Evolutionary conservation across 2,113 vertebrate species (phyloP).

Genomic region (Gasterosteus aculeatus): DNA sequence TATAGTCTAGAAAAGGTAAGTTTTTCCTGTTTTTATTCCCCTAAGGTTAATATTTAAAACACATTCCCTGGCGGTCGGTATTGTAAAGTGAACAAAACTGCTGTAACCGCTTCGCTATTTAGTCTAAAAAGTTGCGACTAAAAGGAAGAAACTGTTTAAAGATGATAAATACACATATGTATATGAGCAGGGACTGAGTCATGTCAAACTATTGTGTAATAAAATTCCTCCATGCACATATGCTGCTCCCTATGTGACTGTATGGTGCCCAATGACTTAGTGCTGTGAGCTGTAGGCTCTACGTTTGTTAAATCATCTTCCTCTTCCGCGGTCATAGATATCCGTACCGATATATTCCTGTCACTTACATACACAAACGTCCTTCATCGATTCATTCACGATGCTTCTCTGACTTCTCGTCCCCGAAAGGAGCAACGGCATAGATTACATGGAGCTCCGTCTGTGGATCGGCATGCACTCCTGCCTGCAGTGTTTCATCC

Average conservation of each 20-base stretch:
- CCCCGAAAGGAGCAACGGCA: slow-evolving; percentile 82
- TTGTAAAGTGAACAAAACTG: background rate
- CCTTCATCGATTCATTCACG: background rate
- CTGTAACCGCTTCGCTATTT: background rate
- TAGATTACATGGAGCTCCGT: slow-evolving; percentile 98
- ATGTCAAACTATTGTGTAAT: background rate
- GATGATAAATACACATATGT: background rate
- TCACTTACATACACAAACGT: background rate
- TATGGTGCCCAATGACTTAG: background rate
- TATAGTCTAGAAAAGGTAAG: background rate
- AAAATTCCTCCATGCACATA: background rate
- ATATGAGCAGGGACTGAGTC: background rate
- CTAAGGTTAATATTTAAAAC: background rate
- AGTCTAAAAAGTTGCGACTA: background rate
- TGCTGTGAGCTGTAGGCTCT: background rate
- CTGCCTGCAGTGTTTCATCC: slow-evolving; percentile 92
- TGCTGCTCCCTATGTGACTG: background rate
- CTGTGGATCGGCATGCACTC: slow-evolving; percentile 98
- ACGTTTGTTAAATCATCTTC: background rate
- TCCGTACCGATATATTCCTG: background rate
- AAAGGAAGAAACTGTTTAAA: background rate
- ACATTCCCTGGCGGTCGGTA: background rate
- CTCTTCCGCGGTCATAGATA: background rate
- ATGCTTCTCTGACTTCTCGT: background rate
- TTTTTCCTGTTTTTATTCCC: slow-evolving; percentile 1